Percentiles rank a stretch among this genome's conserved stretches.
These are phyloP conservation scores for Battus philenor DNA, from an alignment of 1,140 invertebrate species.

Conservation along the genomic window DNA sequence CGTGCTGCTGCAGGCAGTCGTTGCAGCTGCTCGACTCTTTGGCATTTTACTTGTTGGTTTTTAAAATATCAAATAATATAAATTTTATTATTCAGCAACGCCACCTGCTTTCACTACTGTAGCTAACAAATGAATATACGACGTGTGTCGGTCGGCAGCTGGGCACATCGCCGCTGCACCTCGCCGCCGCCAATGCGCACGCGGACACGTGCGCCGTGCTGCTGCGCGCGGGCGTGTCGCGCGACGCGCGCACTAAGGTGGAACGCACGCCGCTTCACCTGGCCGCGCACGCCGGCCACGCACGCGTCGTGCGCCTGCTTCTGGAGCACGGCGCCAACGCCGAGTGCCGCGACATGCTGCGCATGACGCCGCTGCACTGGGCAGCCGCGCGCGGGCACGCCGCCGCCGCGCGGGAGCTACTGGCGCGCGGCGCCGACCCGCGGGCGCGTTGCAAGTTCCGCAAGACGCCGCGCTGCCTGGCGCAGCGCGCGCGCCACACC, in stretches of 20 bases:
- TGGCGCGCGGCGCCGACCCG: conserved; percentile 84
- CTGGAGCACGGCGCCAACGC: conserved; percentile 86
- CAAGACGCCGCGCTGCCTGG: conserved; percentile 88
- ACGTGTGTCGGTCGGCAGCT: no score
- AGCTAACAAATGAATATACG: no score
- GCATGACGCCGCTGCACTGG: conserved; percentile 97
- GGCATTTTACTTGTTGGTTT: no score
- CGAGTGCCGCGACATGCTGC: conserved; percentile 88
- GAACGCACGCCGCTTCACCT: conserved; percentile 94
- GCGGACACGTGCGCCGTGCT: conserved; percentile 88
- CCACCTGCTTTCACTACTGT: no score
- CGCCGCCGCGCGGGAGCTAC: conserved; percentile 81
- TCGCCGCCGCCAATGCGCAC: conserved; percentile 90
- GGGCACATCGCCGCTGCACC: conserved; percentile 92
- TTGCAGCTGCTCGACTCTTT: no score
- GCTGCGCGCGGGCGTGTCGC: conserved; percentile 88
- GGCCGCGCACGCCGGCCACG: conserved; percentile 91
- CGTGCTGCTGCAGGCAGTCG: no score
- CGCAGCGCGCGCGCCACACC: conserved; percentile 45
- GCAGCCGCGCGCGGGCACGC: conserved; percentile 85
- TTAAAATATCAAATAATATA: no score
- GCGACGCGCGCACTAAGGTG: conserved; percentile 94
- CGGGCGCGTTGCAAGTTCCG: conserved; percentile 87
- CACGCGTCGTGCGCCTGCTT: conserved; percentile 85
- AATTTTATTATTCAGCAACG: no score